These are phyloP conservation scores for Hylomyscus alleni DNA, from an alignment of 2,797 vertebrate species.

Conservation along the genomic window DNA sequence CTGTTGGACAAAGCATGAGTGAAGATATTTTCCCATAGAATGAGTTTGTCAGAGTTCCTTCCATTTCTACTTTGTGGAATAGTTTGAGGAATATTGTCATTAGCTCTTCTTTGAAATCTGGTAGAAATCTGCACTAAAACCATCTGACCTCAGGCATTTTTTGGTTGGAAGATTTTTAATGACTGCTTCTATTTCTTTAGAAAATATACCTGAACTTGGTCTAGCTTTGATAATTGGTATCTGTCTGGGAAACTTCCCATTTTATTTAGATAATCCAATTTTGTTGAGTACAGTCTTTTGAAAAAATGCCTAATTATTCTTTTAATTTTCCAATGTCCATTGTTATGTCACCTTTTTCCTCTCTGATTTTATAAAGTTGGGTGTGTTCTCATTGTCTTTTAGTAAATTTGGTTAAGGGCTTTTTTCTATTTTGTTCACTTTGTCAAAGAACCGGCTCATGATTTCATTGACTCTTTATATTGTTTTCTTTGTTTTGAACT, in stretches of 20 bases:
- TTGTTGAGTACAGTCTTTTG: neutral
- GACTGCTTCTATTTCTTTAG: neutral
- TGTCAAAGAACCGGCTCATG: neutral
- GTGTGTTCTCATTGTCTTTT: neutral
- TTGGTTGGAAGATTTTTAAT: neutral
- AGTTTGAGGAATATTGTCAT: neutral
- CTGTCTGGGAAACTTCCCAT: neutral
- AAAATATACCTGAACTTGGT: neutral
- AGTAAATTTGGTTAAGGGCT: neutral
- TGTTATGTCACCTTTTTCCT: no score
- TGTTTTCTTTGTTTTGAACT: neutral
- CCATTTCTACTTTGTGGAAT: neutral
- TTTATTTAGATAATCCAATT: no score
- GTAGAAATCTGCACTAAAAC: neutral
- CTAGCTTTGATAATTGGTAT: neutral
- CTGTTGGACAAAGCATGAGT: neutral
- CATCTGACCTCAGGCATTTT: neutral
- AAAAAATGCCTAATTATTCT: neutral
- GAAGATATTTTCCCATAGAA: neutral
- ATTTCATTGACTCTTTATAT: neutral
- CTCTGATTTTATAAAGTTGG: no score
- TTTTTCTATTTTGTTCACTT: neutral
- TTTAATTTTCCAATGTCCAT: no score
- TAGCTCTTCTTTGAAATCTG: neutral
- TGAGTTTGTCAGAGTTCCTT: neutral